These are phyloP conservation scores for Metopolophium dirhodum DNA, from an alignment of 1,140 invertebrate genomes.

Conservation along the genomic window DNA sequence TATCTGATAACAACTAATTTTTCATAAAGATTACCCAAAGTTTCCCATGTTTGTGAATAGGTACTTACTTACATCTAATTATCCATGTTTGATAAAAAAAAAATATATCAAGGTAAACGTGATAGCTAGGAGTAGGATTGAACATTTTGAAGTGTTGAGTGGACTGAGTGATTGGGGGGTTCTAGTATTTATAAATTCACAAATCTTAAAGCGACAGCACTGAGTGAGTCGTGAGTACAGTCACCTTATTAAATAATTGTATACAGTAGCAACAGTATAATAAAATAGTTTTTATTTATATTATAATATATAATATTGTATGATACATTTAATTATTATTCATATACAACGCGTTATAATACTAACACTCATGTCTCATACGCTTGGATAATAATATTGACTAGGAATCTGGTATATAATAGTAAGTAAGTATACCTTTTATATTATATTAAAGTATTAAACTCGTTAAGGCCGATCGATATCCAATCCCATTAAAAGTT, in stretches of 20 bases:
- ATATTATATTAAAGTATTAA: neutral
- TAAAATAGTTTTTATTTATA: neutral
- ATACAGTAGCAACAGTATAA: neutral
- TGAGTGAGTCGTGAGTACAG: too few species aligned
- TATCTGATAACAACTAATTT: neutral
- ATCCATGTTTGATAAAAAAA: neutral
- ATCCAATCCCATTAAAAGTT: neutral
- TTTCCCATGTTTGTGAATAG: neutral
- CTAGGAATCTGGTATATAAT: neutral
- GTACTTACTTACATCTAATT: neutral
- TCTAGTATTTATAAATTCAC: neutral
- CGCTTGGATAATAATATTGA: neutral
- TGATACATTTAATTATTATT: neutral
- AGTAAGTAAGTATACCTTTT: too few species aligned
- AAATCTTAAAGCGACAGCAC: neutral
- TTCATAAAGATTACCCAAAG: neutral
- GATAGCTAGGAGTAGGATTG: too few species aligned
- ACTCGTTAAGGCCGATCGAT: neutral
- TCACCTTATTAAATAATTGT: neutral
- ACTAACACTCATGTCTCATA: neutral
- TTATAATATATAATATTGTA: neutral
- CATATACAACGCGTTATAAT: neutral
- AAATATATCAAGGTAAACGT: neutral
- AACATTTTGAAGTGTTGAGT: neutral
- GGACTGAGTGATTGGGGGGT: fast-evolving